Evolutionary conservation across 1,140 invertebrate species (phyloP).

Genomic region (Mylabris phalerata): DNA sequence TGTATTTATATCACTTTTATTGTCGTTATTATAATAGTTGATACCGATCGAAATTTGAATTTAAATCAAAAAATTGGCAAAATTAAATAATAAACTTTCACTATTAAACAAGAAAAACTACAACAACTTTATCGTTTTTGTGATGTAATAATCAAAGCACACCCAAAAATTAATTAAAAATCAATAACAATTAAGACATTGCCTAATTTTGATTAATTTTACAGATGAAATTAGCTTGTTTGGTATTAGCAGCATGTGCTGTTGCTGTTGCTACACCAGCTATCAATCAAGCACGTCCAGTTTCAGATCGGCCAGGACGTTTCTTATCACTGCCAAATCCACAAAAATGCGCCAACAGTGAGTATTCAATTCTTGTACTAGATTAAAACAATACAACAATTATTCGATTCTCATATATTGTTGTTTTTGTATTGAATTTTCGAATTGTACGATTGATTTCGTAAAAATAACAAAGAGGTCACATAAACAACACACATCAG

Average conservation of each 20-base stretch:
- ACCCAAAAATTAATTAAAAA: background rate
- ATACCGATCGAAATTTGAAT: too few relatives aligned
- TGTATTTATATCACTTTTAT: background rate
- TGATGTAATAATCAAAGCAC: background rate
- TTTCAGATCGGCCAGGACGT: slow-evolving; percentile 49
- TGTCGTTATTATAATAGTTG: too few relatives aligned
- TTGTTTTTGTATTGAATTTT: too few relatives aligned
- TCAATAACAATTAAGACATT: background rate
- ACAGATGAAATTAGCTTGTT: slow-evolving; percentile 33
- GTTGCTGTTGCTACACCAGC: slow-evolving; percentile 25
- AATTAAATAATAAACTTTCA: slow-evolving; percentile 7
- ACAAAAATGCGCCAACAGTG: slow-evolving; percentile 74
- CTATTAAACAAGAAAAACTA: background rate
- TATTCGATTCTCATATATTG: too few relatives aligned
- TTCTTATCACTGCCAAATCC: slow-evolving; percentile 72
- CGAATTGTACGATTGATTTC: too few relatives aligned
- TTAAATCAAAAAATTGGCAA: background rate
- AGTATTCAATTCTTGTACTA: slow-evolving; percentile 43
- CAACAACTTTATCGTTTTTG: background rate
- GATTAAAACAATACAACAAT: too few relatives aligned
- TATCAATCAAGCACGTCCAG: slow-evolving; percentile 31
- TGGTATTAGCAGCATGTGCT: slow-evolving; percentile 23
- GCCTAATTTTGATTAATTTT: slow-evolving; percentile 21
- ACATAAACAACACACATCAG: too few relatives aligned
- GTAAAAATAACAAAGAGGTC: too few relatives aligned